Evolutionary conservation across 37 sponge, comb jelly and placozoan species (phyloP).

Genomic region (Theonella swinhoei): DNA sequence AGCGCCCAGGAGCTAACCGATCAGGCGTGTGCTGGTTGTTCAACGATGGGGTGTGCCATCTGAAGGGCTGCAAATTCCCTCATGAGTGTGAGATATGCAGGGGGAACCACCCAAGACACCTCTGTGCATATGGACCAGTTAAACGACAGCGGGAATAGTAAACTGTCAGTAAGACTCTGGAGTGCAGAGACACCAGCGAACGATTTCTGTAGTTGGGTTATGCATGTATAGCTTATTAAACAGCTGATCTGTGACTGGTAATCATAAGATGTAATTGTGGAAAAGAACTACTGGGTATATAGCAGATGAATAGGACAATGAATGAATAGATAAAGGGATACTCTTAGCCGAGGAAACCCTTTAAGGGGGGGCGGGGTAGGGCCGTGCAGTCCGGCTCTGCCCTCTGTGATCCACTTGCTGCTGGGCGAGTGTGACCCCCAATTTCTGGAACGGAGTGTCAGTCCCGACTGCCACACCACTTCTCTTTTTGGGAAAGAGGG

Average conservation of each 20-base stretch:
- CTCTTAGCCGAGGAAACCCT: background rate
- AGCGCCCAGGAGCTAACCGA: background rate
- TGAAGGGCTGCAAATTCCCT: constrained; percentile 7
- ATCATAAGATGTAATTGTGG: background rate
- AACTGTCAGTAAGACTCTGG: background rate
- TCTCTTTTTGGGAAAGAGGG: background rate
- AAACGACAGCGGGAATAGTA: too few relatives aligned
- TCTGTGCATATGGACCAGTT: background rate
- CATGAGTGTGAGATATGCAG: constrained; percentile 1
- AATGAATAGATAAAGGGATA: background rate
- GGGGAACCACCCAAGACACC: background rate
- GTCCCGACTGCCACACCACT: background rate
- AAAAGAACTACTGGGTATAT: background rate
- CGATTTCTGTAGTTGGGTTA: background rate
- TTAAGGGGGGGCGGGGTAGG: background rate
- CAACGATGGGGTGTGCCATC: background rate
- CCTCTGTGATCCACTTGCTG: background rate
- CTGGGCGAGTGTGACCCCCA: background rate
- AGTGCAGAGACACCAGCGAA: background rate
- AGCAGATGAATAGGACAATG: too few relatives aligned
- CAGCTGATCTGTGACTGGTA: too few relatives aligned
- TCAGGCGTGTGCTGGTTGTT: background rate
- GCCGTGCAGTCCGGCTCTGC: background rate
- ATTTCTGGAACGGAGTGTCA: background rate
- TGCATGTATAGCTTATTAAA: background rate